Evolutionary conservation across 2,113 vertebrate genomes (phyloP), one percentile per base, ranked within the genome.

Genomic region (Suricata suricatta): DNA sequence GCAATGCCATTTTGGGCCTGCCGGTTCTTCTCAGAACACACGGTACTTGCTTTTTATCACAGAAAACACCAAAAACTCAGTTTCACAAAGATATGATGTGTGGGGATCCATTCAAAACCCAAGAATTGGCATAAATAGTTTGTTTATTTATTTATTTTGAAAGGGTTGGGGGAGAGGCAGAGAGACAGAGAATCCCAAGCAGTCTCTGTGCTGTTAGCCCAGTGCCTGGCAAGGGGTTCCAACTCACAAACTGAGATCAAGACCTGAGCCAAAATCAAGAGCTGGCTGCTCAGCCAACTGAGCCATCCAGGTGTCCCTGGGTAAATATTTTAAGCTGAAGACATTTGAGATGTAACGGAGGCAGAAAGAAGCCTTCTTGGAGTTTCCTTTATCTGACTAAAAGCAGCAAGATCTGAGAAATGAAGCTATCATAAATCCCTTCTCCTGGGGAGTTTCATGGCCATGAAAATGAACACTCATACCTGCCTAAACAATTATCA

Each of bases 291-390:
- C 21, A 57, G 17, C 54, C 17, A 60, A 23, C 57, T 60, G 57
- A 9, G 21, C 57, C 57, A 23, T 23, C 21, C 57, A 60, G 57
- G 57, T 60, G 57, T 60, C 57, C 52, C 52, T 64, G 74, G n/a
- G 38, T 54, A 87, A 68, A 88, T 89, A 72, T 89, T 89, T 82
- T 89, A 88, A 82, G 29, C 66, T 72, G 66, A 82, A 94, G 66
- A 74, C 64, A 38, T 72, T 60, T 72, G 66, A 81, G 66, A 82
- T 88, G 88, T 27, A 94, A 17, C 33, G 88, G 63, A 25, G 54
- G 47, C 47, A 69, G 63, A 54, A 68, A 69, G 63, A 57, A 33
- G 27, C 19, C 13, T 69, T 41, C 27, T 33, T 29, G 13, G 64
- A 64, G 66, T 57, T 72, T 82, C 74, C 76, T 81, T 47, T 81